These are phyloP conservation scores for Drosophila pseudoananassae DNA, from an alignment of 1,140 invertebrate species.

Conservation along the genomic window DNA sequence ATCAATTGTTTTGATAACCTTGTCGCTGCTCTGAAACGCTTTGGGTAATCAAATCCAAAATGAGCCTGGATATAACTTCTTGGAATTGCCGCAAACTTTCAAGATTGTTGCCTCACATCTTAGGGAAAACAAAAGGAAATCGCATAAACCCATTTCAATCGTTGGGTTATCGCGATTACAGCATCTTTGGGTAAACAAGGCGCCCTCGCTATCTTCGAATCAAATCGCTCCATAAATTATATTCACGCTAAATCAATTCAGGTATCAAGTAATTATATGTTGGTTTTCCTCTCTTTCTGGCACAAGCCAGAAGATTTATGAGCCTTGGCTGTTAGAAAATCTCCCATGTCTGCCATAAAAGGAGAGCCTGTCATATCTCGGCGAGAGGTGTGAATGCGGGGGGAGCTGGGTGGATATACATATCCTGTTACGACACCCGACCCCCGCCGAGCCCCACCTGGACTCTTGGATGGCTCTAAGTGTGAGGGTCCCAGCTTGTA, in stretches of 20 bases:
- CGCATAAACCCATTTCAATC: slow-evolving; percentile 7
- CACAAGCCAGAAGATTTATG: slow-evolving; percentile 40
- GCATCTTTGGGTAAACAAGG: not conserved
- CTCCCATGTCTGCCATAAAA: slow-evolving; percentile 34
- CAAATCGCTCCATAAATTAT: slow-evolving; percentile 44
- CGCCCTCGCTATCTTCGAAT: slow-evolving; percentile 4
- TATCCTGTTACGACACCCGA: slow-evolving; percentile 59
- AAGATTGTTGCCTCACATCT: not conserved
- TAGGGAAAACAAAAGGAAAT: not conserved
- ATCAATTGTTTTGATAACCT: slow-evolving; percentile 59
- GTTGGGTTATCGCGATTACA: not conserved
- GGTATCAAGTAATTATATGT: slow-evolving; percentile 55
- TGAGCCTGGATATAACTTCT: not conserved
- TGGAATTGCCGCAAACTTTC: not conserved
- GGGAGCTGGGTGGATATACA: slow-evolving; percentile 21
- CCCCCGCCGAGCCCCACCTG: slow-evolving; percentile 1
- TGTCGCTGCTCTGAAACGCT: slow-evolving; percentile 26
- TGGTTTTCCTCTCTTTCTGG: slow-evolving; percentile 19
- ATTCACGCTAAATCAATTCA: slow-evolving; percentile 44
- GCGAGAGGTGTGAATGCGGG: slow-evolving; percentile 15
- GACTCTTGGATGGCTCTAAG: slow-evolving; percentile 11
- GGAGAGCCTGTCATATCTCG: slow-evolving; percentile 36
- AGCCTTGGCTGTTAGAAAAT: slow-evolving; percentile 32
- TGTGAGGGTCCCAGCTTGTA: not conserved
- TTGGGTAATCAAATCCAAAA: slow-evolving; percentile 7